Evolutionary conservation across 2,888 invertebrate species (phyloP).

Genomic region (Dione juno): DNA sequence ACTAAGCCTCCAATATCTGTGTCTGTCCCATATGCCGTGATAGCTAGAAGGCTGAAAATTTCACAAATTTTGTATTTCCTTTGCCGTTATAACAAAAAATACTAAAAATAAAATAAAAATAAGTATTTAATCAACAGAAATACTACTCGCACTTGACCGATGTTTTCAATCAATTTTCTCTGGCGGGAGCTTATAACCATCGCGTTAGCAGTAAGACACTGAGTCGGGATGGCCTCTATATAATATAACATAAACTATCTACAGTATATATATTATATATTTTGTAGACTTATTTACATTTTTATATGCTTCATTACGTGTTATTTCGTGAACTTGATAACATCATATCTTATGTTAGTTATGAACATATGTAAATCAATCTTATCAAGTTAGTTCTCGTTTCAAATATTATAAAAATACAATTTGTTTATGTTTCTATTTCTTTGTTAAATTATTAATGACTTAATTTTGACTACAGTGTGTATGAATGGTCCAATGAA

Average conservation of each 20-base stretch:
- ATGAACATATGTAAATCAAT: constrained; percentile 32
- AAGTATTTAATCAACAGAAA: too few species aligned
- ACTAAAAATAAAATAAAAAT: too few species aligned
- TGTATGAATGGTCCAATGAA: too few species aligned
- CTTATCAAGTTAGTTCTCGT: constrained; percentile 14
- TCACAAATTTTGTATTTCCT: too few species aligned
- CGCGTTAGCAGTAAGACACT: background rate
- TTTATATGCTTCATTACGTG: background rate
- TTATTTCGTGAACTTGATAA: constrained; percentile 13
- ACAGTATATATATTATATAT: background rate
- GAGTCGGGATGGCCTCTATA: background rate
- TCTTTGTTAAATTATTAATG: background rate
- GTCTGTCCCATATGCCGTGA: too few species aligned
- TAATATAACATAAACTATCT: background rate
- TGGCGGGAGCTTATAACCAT: too few species aligned
- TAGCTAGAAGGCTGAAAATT: too few species aligned
- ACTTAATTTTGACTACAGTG: too few species aligned
- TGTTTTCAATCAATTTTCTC: too few species aligned
- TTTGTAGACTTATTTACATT: constrained; percentile 4
- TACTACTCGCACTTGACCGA: too few species aligned
- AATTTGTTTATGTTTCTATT: background rate
- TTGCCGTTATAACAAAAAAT: too few species aligned
- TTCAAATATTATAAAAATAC: constrained; percentile 5
- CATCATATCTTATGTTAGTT: constrained; percentile 23
- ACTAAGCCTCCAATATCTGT: too few species aligned